Percentiles rank a stretch among this genome's conserved stretches.
Evolutionary conservation across 2,797 vertebrate genomes (phyloP).

Genomic region (Adelosebastes latens): DNA sequence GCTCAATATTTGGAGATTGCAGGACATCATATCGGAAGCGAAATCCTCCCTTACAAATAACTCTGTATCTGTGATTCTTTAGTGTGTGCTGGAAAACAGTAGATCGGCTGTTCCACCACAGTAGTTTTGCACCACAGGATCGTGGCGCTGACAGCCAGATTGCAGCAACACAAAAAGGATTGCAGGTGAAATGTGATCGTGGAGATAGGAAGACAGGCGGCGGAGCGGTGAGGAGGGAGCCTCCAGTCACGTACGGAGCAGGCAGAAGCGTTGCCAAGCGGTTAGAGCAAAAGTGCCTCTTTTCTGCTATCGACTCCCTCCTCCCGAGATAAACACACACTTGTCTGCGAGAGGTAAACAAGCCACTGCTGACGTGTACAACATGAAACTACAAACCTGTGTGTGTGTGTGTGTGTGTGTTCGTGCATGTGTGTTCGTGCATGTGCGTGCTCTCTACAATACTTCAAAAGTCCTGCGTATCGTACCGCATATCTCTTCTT

Average conservation of each 20-base stretch:
- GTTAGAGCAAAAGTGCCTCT: slow-evolving; percentile 33
- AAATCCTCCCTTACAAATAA: neutral
- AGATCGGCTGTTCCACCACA: neutral
- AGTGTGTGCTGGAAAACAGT: neutral
- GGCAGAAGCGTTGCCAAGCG: slow-evolving; percentile 25
- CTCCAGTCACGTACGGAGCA: slow-evolving; percentile 30
- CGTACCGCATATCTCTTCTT: neutral
- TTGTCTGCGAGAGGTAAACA: slow-evolving; percentile 48
- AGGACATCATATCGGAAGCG: neutral
- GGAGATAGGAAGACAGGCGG: neutral
- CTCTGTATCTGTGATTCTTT: neutral
- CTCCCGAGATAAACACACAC: slow-evolving; percentile 52
- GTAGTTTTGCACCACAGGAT: neutral
- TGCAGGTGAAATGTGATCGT: neutral
- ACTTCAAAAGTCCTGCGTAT: neutral
- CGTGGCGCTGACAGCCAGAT: neutral
- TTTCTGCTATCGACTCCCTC: slow-evolving; percentile 31
- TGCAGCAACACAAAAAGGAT: neutral
- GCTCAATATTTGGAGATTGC: neutral
- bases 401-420: neutral
- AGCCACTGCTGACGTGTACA: slow-evolving; percentile 28
- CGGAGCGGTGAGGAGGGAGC: neutral
- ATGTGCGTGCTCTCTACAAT: neutral
- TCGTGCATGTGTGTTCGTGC: no score
- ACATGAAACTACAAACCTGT: neutral